Evolutionary conservation across 1,140 invertebrate species (phyloP).

Genomic region (Oscheius sp.): DNA sequence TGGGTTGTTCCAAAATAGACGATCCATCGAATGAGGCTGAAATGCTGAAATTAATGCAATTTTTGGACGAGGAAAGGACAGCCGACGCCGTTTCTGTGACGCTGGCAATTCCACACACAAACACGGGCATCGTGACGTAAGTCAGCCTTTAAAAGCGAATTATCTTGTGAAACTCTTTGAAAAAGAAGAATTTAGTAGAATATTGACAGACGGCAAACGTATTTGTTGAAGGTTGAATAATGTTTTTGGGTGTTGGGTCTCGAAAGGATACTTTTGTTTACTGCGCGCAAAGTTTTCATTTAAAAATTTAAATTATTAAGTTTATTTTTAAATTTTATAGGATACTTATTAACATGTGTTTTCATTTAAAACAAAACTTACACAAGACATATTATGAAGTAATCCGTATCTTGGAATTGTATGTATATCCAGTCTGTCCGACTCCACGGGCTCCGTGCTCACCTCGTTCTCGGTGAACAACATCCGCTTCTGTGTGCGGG

Average conservation of each 20-base stretch:
- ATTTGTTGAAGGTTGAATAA: background rate
- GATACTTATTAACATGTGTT: too few relatives aligned
- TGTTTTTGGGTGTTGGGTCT: background rate
- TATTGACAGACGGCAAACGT: background rate
- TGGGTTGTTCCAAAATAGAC: slow-evolving; percentile 86
- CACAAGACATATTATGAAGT: too few relatives aligned
- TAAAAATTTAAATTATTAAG: too few relatives aligned
- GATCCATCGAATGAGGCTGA: slow-evolving; percentile 89
- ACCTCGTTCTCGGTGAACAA: slow-evolving; percentile 80
- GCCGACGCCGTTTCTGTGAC: slow-evolving; percentile 74
- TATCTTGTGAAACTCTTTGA: slow-evolving; percentile 13
- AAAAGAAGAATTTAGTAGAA: background rate
- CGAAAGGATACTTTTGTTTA: too few relatives aligned
- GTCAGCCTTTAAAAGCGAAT: slow-evolving; percentile 15
- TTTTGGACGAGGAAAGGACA: slow-evolving; percentile 75
- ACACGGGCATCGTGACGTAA: slow-evolving; percentile 70
- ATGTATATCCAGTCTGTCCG: slow-evolving; percentile 26
- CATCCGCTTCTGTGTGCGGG: slow-evolving; percentile 90
- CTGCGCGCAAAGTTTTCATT: too few relatives aligned
- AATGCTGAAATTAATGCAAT: slow-evolving; percentile 71
- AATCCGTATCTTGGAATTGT: too few relatives aligned
- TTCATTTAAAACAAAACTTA: too few relatives aligned
- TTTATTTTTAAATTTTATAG: too few relatives aligned
- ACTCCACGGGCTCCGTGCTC: slow-evolving; percentile 8
- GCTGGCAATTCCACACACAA: slow-evolving; percentile 82